Base-by-base conservation (phyloP, 2,888 invertebrate genomes). In the Pollenia amentaria region DNA sequence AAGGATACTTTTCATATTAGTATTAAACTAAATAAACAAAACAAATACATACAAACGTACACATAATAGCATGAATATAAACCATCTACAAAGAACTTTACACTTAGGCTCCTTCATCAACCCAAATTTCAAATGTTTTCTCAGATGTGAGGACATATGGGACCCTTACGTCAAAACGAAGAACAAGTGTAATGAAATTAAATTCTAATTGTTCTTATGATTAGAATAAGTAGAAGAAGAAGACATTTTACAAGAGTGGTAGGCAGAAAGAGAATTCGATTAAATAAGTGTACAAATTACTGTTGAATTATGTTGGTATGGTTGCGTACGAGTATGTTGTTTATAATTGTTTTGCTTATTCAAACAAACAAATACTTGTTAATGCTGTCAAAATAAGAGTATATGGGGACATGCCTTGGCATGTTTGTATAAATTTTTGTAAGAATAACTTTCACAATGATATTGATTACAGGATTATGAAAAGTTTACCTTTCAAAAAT, bases 181-280 rank as follows among this genome's bases (percentile, higher is more conserved):
- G 60, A 77, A 73, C 80, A 78, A 85, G 62, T 82, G 67, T 46
- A 67, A 57, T 70, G 44, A 80, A 70, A 84, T 76, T 76, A 57
- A 75, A 64, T 75, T 67, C 55, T 72, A 81, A 77, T 81, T 85
- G 67, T 55, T 29, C 46, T n/a, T 62, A 72, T 73, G 73, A 77
- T 64, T 64, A 29, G 16, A 29, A 21, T 21, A 64, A 14, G n/a
- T 42, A 16, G 6, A 44, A 67, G 16, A 46, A 40, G 46, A 40
- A 14, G 14, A 18, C 0, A 42, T 10, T 3, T 46, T n/a, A 2
- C 60, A 21, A 7, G 10, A 46, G 8, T 4, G 2, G 44, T 8
- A 55, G 16, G 8, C 16, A 62, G 44, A 9, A 3, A 62, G 21
- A 6, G 18, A 62, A 11, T 62, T 80, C 1, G 16, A 40, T 46